Evolutionary conservation across 2,113 vertebrate genomes (phyloP).

Genomic region (Elaphurus davidianus): DNA sequence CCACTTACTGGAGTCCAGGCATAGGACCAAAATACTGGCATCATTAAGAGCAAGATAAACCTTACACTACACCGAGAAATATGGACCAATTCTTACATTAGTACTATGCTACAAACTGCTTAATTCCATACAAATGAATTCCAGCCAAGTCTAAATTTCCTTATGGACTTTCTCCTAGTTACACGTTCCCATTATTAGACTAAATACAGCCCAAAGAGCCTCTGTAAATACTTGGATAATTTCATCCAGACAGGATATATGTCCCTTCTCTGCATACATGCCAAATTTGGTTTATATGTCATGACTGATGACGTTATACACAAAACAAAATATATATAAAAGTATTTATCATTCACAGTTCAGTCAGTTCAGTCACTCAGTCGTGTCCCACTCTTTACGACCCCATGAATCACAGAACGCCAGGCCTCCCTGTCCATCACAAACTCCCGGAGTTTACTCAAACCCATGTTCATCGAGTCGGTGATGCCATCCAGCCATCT

Average conservation of each 20-base stretch:
- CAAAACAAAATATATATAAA: neutral
- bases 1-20: neutral
- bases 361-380: too few species aligned
- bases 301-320: neutral
- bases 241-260: neutral
- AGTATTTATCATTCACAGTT: neutral
- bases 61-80: neutral
- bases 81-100: neutral
- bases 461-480: too few species aligned
- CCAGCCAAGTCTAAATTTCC: neutral
- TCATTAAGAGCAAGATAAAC: neutral
- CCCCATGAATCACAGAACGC: too few species aligned
- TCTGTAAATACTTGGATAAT: neutral
- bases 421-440: too few species aligned
- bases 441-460: too few species aligned
- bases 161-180: neutral
- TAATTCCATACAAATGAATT: neutral
- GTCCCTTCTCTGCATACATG: rapidly evolving
- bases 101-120: neutral
- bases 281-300: neutral
- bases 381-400: too few species aligned
- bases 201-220: neutral
- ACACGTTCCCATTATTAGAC: neutral
- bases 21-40: neutral
- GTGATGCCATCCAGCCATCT: too few species aligned